A percentile compares a stretch with the other conserved stretches of the same genome.
Evolutionary conservation across 92 coral and sea anemone genomes (phyloP).

Genomic region (Zoanthus solanderi): DNA sequence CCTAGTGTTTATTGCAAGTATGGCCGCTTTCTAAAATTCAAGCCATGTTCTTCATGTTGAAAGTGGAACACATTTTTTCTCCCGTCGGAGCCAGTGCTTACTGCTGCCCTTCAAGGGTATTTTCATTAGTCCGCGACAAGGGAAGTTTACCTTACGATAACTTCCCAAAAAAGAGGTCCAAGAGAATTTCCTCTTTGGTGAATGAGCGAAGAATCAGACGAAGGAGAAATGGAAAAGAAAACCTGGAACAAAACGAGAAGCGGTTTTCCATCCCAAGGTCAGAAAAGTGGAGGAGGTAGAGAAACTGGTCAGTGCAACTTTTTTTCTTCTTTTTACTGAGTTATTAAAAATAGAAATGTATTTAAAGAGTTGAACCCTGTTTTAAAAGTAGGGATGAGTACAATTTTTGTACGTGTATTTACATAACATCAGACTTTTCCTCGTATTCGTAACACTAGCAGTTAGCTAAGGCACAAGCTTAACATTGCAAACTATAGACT

Average conservation of each 20-base stretch:
- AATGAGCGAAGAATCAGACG: slow-evolving; percentile 75
- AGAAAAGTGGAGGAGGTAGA: slow-evolving; percentile 68
- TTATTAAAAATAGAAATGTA: no score
- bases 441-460: no score
- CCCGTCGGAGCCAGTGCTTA: slow-evolving; percentile 85
- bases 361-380: no score
- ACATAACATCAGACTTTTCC: no score
- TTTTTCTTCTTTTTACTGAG: background rate
- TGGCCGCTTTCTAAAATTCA: slow-evolving; percentile 72
- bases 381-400: no score
- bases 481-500: no score
- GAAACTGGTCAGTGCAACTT: slow-evolving; percentile 69
- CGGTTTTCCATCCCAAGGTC: slow-evolving; percentile 65
- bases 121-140: slow-evolving; percentile 43
- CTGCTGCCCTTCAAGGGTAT: slow-evolving; percentile 54
- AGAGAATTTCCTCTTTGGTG: slow-evolving; percentile 50
- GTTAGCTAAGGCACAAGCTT: no score
- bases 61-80: slow-evolving; percentile 77
- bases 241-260: slow-evolving; percentile 59
- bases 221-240: slow-evolving; percentile 79
- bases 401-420: no score
- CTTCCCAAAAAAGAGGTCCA: slow-evolving; percentile 14
- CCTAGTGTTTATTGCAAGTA: slow-evolving; percentile 65
- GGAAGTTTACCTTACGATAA: slow-evolving; percentile 16
- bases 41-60: slow-evolving; percentile 85